Base-by-base conservation (phyloP, 2,113 vertebrate species). In the Chitala chitala region DNA sequence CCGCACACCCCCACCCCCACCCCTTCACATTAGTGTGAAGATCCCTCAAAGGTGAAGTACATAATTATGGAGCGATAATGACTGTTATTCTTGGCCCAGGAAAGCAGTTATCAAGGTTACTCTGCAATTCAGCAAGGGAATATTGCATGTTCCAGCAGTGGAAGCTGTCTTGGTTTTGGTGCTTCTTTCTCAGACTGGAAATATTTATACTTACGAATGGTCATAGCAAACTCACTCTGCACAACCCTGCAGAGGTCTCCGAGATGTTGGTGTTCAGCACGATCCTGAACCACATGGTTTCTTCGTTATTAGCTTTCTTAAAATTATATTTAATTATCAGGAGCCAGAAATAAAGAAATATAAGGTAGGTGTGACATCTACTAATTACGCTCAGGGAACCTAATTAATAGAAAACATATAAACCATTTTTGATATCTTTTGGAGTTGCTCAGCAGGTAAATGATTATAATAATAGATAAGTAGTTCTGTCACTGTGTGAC, bases 1-100 rank as follows among this genome's bases (percentile, higher is more conserved):
- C 61, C 17, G 1, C 54, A 17, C 29, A 15, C 6, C 48, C 68
- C 0, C 68, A 24, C 0, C 5, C 31, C n/a, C 7, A 7, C 36
- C 51, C 53, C 64, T 5, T 10, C 42, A 44, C 53, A 58, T 72
- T 58, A 59, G 55, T 4, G 42, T 46, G 40, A 48, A 33, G 15
- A 59, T 48, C 71, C 71, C 71, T 61, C 55, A 31, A 68, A 72
- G 71, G 71, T 72, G 48, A 61, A 72, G 29, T 29, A 24, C 55
- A 6, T 61, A 72, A 72, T 72, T 72, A 46, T 58, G 13, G 17
- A 26, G 71, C 4, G 17, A 72, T 72, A 72, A 72, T 72, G 24
- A 72, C 56, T 61, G 42, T 61, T 61, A 72, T 72, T 72, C 71
- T 42, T 31, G 44, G 20, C 24, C 55, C 55, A 13, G 54, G 24